Base-by-base conservation (phyloP, 2,888 invertebrate genomes). In the Drosophila subquinaria region DNA sequence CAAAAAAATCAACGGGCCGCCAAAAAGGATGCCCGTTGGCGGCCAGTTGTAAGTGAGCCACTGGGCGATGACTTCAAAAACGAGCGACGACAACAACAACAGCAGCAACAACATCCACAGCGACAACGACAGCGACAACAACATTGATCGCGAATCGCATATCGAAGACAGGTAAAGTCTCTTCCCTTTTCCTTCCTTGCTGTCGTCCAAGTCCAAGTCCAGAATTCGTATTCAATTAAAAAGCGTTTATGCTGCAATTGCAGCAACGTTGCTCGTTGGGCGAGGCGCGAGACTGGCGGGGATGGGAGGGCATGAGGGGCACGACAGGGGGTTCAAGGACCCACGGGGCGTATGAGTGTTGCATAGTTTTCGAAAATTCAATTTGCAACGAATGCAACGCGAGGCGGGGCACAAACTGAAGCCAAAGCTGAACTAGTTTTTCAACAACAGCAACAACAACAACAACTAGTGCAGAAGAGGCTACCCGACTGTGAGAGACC, bases 331-430 rank as follows among this genome's bases (percentile, higher is more conserved):
- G 76, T 71, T 76, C 77, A 77, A 77, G 80, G 83, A 78, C 85
- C 89, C 89, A 90, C 76, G 78, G 90, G 89, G 86, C 89, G 90
- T 90, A 85, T 90, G 89, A 86, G 88, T 82, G 83, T 88, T 88
- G 90, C 90, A 86, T 90, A 86, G 90, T 88, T 88, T 86, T 69
- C 86, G 78, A 90, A 86, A 88, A 86, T 86, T 86, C 82, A 86
- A 89, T 86, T 86, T 86, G 88, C 86, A 69, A 79, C 86, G 70
- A 79, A 65, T 52, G 73, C 40, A 23, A 27, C 48, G 61, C 47
- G 23, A 40, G 50, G 52, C 20, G 17, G 33, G 15, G 15, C 15
- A 30, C 20, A 45, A 47, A 6, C 15, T 47, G 27, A 36, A 20
- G 42, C 10, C 4, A 3, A 6, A 23, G 47, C 30, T 33, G 33